Percentiles rank a stretch among this genome's conserved stretches.
Conservation (phyloP, 2,797 vertebrate species). For the Chlorospingus semifuscus region DNA sequence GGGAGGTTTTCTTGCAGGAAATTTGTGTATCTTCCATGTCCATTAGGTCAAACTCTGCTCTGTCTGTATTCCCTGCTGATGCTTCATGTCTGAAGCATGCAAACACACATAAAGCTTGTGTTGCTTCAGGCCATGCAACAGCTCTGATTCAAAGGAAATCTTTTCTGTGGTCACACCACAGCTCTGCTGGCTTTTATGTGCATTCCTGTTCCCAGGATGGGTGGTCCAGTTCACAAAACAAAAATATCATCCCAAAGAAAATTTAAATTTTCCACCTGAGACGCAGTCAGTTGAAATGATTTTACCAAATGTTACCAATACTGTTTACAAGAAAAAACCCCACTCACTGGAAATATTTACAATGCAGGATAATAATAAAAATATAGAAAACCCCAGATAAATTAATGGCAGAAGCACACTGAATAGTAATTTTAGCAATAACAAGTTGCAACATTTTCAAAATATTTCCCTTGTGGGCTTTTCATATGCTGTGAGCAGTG, state of each 20-base stretch:
- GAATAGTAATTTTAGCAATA: background rate
- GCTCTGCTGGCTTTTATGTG: background rate
- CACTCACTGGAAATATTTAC: background rate
- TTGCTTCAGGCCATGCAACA: background rate
- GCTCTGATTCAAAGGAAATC: background rate
- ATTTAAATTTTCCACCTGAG: background rate
- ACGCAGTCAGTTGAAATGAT: background rate
- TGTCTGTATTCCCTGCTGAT: background rate
- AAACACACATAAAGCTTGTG: background rate
- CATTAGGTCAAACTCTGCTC: background rate
- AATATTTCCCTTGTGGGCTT: background rate
- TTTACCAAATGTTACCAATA: background rate
- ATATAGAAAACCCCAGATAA: accelerated
- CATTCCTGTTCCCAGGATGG: background rate
- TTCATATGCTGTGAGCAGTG: background rate
- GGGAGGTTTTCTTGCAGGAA: background rate
- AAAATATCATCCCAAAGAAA: background rate
- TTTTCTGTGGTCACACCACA: background rate
- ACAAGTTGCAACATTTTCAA: background rate
- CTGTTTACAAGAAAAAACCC: background rate
- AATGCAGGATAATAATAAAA: background rate
- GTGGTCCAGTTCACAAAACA: background rate
- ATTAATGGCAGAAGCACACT: background rate
- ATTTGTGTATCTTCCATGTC: background rate
- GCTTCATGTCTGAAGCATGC: background rate